These are phyloP conservation scores for Megamerina dolium DNA, from an alignment of 2,888 invertebrate genomes.

Conservation along the genomic window DNA sequence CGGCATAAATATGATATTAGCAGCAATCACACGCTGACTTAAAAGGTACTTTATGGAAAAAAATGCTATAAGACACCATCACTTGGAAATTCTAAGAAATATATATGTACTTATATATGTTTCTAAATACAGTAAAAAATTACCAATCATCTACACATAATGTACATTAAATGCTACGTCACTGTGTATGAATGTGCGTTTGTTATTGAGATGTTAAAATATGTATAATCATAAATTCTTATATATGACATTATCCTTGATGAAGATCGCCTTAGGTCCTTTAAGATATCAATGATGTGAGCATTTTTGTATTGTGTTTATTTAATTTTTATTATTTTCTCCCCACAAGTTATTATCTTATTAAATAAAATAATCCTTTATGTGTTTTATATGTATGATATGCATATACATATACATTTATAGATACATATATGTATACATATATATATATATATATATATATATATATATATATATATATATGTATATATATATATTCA, in stretches of 20 bases:
- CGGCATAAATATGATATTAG: constrained; percentile 24
- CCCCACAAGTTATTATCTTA: too few relatives aligned
- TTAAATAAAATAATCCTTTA: too few relatives aligned
- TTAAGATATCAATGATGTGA: constrained; percentile 27
- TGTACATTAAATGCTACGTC: constrained; percentile 33
- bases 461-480: too few relatives aligned
- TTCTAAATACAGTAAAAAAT: neutral
- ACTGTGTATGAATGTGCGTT: constrained; percentile 14
- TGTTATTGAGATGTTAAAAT: constrained; percentile 6
- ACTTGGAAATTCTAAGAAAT: constrained; percentile 27
- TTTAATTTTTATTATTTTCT: too few relatives aligned
- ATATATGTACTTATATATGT: constrained; percentile 37
- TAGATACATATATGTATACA: too few relatives aligned
- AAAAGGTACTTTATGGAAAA: neutral
- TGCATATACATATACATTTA: too few relatives aligned
- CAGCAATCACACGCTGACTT: constrained; percentile 20
- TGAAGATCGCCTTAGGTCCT: too few relatives aligned
- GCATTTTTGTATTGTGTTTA: neutral
- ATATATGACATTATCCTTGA: constrained; percentile 37
- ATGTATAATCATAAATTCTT: constrained; percentile 36
- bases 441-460: too few relatives aligned
- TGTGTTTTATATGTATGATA: too few relatives aligned
- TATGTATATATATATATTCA: too few relatives aligned
- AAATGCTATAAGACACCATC: too few relatives aligned
- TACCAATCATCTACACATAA: constrained; percentile 3